phyloP scores from a whole-genome alignment of 92 coral and sea anemone species.

The Virgularia gustaviana region DNA sequence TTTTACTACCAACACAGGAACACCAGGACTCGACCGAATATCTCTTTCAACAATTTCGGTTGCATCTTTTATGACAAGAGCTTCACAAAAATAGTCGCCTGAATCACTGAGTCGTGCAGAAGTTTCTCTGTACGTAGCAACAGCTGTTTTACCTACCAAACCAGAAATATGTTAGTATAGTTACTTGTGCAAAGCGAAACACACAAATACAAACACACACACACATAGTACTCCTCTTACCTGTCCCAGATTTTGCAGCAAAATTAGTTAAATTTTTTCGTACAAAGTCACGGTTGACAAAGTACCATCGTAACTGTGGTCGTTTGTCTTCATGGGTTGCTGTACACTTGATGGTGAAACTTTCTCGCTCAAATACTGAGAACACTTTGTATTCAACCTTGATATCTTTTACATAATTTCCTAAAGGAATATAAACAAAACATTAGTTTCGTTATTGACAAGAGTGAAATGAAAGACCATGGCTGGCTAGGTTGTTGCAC shows the following conservation, averaged over 20 bases:
- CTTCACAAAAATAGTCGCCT: slow-evolving; percentile 19
- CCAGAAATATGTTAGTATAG: background rate
- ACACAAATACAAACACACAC: too few relatives aligned
- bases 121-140: background rate
- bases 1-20: slow-evolving; percentile 7
- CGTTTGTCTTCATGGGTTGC: slow-evolving; percentile 23
- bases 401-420: background rate
- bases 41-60: background rate
- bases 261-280: slow-evolving; percentile 1
- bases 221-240: too few relatives aligned
- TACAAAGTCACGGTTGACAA: background rate
- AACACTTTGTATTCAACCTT: background rate
- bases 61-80: background rate
- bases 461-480: too few relatives aligned
- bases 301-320: slow-evolving; percentile 14
- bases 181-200: background rate
- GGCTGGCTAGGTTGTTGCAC: too few relatives aligned
- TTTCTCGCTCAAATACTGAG: background rate
- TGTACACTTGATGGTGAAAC: background rate
- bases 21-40: background rate
- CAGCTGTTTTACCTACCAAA: slow-evolving; percentile 13
- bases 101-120: background rate
- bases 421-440: background rate
- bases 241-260: background rate
- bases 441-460: background rate